Evolutionary conservation across 2,888 invertebrate species (phyloP).

Genomic region (Diaphora mendica): DNA sequence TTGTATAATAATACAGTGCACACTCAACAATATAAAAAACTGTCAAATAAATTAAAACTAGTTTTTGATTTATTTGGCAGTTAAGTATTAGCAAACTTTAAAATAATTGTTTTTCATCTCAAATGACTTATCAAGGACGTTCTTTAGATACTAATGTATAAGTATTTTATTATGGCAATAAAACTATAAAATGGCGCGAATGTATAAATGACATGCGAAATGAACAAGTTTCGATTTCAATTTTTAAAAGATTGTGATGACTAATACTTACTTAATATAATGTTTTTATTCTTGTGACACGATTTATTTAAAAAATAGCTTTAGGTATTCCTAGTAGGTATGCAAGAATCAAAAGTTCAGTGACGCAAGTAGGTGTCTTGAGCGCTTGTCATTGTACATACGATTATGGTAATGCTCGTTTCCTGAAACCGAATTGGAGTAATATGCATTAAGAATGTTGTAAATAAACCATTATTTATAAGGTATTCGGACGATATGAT

Average conservation of each 20-base stretch:
- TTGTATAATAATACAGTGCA: neutral
- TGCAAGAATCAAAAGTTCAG: slow-evolving; percentile 55
- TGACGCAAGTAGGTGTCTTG: slow-evolving; percentile 63
- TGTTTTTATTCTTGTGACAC: too few species aligned
- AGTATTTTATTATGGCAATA: neutral
- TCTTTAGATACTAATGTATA: neutral
- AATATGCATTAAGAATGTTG: slow-evolving; percentile 21
- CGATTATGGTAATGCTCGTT: slow-evolving; percentile 48
- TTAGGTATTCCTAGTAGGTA: slow-evolving; percentile 2
- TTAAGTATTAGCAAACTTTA: neutral
- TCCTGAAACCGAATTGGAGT: slow-evolving; percentile 35
- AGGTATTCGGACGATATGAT: too few species aligned
- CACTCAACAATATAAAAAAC: too few species aligned
- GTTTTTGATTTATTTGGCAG: neutral
- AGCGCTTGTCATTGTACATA: slow-evolving; percentile 38
- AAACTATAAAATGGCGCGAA: neutral
- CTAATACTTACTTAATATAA: too few species aligned
- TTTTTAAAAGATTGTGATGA: slow-evolving; percentile 52
- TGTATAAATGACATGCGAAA: neutral
- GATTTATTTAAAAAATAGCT: slow-evolving; percentile 38
- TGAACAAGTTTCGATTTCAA: neutral
- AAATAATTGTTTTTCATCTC: neutral
- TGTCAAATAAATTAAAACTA: neutral
- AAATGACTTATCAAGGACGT: neutral
- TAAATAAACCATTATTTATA: slow-evolving; percentile 5